Percentiles rank a stretch among this genome's conserved stretches.
These are phyloP conservation scores for Elephas maximus DNA, from an alignment of 2,113 vertebrate species.

Conservation along the genomic window DNA sequence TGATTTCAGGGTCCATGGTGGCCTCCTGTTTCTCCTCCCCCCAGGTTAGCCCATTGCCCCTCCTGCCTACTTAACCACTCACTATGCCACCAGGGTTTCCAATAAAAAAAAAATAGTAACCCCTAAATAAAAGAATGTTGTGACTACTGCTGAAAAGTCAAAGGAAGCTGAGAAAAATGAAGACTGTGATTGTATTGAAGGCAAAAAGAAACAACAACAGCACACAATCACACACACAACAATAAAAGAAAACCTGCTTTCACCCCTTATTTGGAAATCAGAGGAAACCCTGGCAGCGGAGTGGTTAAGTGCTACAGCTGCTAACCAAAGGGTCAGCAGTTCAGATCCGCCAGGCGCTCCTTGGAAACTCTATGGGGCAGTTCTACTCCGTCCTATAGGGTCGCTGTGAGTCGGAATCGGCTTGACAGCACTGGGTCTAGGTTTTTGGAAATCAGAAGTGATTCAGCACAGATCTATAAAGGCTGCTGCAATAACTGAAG, in stretches of 20 bases:
- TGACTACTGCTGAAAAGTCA: background rate
- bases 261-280: background rate
- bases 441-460: constrained; percentile 34
- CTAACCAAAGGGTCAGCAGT: too few species aligned
- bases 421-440: too few species aligned
- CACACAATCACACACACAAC: background rate
- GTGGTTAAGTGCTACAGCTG: too few species aligned
- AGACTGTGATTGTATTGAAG: background rate
- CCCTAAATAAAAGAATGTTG: constrained; percentile 15
- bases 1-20: background rate
- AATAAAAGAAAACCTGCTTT: constrained; percentile 3
- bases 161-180: constrained; percentile 21
- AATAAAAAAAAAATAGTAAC: background rate
- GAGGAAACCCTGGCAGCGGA: too few species aligned
- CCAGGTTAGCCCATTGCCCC: background rate
- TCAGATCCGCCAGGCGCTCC: too few species aligned
- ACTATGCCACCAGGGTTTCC: too few species aligned
- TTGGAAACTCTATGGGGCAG: too few species aligned
- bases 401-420: too few species aligned
- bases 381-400: too few species aligned
- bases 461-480: constrained; percentile 4
- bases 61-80: background rate
- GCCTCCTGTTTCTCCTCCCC: background rate
- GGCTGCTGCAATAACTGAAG: background rate
- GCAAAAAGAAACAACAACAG: constrained; percentile 16